Base-by-base conservation (phyloP, 2,797 vertebrate species). In the Geotrypetes seraphini region DNA sequence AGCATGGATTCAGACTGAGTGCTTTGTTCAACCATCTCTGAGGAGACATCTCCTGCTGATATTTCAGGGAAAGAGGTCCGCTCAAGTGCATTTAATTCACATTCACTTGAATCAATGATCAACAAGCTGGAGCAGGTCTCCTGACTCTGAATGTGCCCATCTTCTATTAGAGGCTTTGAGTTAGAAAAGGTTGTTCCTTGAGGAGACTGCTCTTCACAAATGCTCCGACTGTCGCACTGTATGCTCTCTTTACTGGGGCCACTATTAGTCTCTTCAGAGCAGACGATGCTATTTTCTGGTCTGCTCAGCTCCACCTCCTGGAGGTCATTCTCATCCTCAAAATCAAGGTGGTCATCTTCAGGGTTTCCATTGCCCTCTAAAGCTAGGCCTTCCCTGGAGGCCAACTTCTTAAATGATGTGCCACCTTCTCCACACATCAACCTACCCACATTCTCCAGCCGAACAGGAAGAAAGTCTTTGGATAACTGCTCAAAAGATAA, bases 1-100 rank as follows among this genome's bases (percentile, higher is more conserved):
- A 92, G 65, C 3, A 60, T 55, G 0, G 40, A 69, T 35, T 89
- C 83, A 0, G 80, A 69, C 19, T 73, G 63, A 2, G 16, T 18
- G 50, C 25, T 33, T 23, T 50, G 14, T 3, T 18, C 0, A 1
- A 1, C 17, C 1, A 35, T 33, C 22, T 47, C 53, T 13, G 24
- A 18, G 22, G 31, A 20, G 17, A 15, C 18, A 5, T 16, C 9
- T 5, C 18, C 20, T 5, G 16, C 14, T 25, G 47, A 43, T 2
- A 16, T 20, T 6, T 30, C 26, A 19, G 43, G 28, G 0, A 5
- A 3, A 4, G 14, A 25, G 16, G 20, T 37, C 10, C 31, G 51
- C 21, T 44, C 22, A 1, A 29, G 31, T 3, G 27, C 31, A 4
- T 13, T 26, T 8, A 43, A 39, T n/a, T 47, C 26, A 9, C 43